Conservation (phyloP, 2,888 invertebrate species). For the Leptarthrus brevirostris region DNA sequence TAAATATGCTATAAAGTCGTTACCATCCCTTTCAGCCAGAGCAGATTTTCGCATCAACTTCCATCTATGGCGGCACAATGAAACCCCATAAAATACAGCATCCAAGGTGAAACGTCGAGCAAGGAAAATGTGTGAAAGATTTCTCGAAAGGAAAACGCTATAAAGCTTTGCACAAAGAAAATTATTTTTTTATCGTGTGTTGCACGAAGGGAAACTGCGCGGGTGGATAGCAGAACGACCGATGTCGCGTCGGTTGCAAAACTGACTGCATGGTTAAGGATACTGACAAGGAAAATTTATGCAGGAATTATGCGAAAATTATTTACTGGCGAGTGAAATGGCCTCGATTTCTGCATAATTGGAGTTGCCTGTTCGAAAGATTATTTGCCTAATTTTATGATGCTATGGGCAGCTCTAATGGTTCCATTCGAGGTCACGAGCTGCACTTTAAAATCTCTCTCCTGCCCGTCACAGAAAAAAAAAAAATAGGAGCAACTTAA, state of each 20-base stretch:
- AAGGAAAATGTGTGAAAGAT: slow-evolving; percentile 24
- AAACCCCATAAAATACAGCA: slow-evolving; percentile 28
- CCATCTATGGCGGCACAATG: slow-evolving; percentile 28
- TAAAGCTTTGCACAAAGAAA: slow-evolving; percentile 16
- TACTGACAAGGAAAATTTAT: slow-evolving; percentile 11
- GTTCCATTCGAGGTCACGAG: background rate
- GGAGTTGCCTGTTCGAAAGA: background rate
- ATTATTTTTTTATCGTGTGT: slow-evolving; percentile 20
- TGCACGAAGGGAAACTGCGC: slow-evolving; percentile 7
- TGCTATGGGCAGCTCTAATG: background rate
- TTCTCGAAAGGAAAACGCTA: slow-evolving; percentile 6
- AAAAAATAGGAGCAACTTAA: background rate
- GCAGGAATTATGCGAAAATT: slow-evolving; percentile 31
- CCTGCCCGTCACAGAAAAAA: background rate
- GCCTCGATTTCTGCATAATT: background rate
- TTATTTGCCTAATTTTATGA: slow-evolving; percentile 29
- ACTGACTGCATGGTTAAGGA: background rate
- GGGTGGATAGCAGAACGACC: slow-evolving; percentile 15
- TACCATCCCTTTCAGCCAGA: background rate
- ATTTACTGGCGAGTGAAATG: slow-evolving; percentile 17
- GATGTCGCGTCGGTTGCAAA: background rate
- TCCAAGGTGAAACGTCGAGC: slow-evolving; percentile 22
- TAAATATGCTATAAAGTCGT: background rate
- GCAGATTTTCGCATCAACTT: slow-evolving; percentile 22
- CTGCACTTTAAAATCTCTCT: background rate